These are phyloP conservation scores for Aurelia coerulea DNA, from an alignment of 30 jellyfish, hydroid and myxozoan genomes.

Conservation along the genomic window DNA sequence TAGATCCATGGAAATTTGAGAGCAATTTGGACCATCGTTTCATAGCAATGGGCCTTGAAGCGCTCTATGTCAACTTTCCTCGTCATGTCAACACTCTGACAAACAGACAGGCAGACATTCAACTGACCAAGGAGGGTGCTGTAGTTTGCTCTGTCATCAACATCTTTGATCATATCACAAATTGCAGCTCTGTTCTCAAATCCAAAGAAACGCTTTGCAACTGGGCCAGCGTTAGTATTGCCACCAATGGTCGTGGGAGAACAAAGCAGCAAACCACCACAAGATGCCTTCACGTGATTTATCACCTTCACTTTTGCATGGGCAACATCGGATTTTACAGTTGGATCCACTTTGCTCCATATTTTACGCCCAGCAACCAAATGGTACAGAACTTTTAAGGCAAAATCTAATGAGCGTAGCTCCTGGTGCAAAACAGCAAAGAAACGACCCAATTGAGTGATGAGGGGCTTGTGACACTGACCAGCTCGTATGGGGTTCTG, in stretches of 20 bases:
- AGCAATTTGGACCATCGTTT: background rate
- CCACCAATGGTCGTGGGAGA: slow-evolving; percentile 11
- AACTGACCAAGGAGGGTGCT: background rate
- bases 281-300: background rate
- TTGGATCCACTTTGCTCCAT: background rate
- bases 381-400: background rate
- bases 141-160: background rate
- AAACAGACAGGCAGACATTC: background rate
- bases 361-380: slow-evolving; percentile 11
- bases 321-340: background rate
- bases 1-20: background rate
- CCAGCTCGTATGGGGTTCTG: slow-evolving; percentile 1
- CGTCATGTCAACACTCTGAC: background rate
- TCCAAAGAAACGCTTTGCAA: background rate
- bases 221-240: slow-evolving; percentile 18
- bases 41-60: background rate
- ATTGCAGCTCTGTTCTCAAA: slow-evolving; percentile 5
- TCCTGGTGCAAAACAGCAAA: slow-evolving; percentile 6
- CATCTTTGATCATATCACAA: background rate
- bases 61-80: background rate
- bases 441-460: background rate
- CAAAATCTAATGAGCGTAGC: background rate
- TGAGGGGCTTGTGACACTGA: slow-evolving; percentile 14
- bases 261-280: slow-evolving; percentile 15
- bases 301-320: background rate